Percentiles rank a stretch among this genome's conserved stretches.
Conservation (phyloP, 1,140 invertebrate genomes). For the Asbolus verrucosus region DNA sequence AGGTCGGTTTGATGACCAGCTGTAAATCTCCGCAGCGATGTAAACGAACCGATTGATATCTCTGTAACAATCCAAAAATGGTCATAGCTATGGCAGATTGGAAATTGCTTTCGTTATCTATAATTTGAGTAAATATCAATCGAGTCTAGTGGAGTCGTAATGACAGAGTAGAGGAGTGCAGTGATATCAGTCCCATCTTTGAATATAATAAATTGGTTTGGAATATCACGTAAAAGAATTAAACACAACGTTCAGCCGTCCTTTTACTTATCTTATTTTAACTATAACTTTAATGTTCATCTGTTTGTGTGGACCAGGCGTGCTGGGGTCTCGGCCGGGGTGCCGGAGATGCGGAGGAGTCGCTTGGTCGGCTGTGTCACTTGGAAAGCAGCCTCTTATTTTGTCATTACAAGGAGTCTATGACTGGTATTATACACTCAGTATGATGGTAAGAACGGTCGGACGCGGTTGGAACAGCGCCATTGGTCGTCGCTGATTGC, state of each 20-base stretch:
- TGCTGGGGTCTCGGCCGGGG: not conserved
- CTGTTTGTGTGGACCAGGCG: constrained; percentile 54
- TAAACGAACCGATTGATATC: constrained; percentile 1
- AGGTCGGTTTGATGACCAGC: constrained; percentile 2
- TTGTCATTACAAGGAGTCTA: constrained; percentile 63
- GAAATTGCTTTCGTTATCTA: constrained; percentile 44
- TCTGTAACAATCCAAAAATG: constrained; percentile 8
- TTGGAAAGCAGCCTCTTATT: constrained; percentile 60
- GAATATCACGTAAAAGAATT: constrained; percentile 65
- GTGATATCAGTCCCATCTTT: constrained; percentile 58
- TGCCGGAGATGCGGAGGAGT: not conserved
- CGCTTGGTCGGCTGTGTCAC: constrained; percentile 53
- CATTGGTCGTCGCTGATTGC: constrained; percentile 48
- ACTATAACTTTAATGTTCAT: constrained; percentile 63
- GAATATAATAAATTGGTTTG: constrained; percentile 62
- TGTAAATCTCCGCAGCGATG: not conserved
- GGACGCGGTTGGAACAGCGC: constrained; percentile 6
- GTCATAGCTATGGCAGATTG: constrained; percentile 11
- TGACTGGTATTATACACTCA: constrained; percentile 61
- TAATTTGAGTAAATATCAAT: constrained; percentile 59
- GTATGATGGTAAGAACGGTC: constrained; percentile 47
- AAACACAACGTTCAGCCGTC: constrained; percentile 63
- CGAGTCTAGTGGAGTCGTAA: constrained; percentile 52
- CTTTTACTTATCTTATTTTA: constrained; percentile 65
- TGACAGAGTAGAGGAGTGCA: constrained; percentile 52